phyloP scores from a whole-genome alignment of 1,140 invertebrate species.

The Chrysoperla carnea region DNA sequence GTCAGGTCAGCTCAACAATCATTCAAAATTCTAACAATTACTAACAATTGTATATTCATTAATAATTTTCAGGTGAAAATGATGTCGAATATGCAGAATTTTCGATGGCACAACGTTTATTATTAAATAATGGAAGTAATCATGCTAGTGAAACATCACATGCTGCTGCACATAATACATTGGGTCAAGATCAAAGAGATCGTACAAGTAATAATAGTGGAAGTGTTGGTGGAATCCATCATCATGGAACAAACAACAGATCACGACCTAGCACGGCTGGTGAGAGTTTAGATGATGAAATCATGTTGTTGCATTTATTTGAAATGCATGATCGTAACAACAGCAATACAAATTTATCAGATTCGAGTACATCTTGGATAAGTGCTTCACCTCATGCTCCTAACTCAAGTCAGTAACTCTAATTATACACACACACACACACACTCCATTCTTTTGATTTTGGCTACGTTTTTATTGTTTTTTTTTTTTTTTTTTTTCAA shows the following conservation, averaged over 20 bases:
- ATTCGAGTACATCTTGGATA: not conserved
- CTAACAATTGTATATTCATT: slow-evolving; percentile 1
- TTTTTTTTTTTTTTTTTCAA: not conserved
- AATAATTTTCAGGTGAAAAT: slow-evolving; percentile 37
- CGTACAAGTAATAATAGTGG: not conserved
- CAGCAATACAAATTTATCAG: not conserved
- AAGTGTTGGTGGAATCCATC: too few relatives aligned
- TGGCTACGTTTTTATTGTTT: not conserved
- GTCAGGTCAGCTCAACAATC: slow-evolving; percentile 37
- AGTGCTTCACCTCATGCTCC: not conserved
- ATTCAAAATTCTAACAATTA: slow-evolving; percentile 1
- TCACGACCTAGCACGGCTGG: slow-evolving; percentile 7
- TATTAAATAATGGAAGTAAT: slow-evolving; percentile 9
- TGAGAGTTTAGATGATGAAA: slow-evolving; percentile 13
- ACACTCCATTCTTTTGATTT: too few relatives aligned
- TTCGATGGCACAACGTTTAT: slow-evolving; percentile 24
- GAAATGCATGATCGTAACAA: slow-evolving; percentile 5
- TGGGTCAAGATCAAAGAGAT: not conserved
- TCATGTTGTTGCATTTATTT: slow-evolving; percentile 14
- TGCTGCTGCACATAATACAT: not conserved
- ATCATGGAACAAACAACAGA: slow-evolving; percentile 5
- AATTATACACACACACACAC: too few relatives aligned
- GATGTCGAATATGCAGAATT: slow-evolving; percentile 53
- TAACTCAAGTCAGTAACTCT: not conserved
- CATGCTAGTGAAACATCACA: not conserved